Conservation (phyloP, 2,888 invertebrate species). For the Drosophila borealis region DNA sequence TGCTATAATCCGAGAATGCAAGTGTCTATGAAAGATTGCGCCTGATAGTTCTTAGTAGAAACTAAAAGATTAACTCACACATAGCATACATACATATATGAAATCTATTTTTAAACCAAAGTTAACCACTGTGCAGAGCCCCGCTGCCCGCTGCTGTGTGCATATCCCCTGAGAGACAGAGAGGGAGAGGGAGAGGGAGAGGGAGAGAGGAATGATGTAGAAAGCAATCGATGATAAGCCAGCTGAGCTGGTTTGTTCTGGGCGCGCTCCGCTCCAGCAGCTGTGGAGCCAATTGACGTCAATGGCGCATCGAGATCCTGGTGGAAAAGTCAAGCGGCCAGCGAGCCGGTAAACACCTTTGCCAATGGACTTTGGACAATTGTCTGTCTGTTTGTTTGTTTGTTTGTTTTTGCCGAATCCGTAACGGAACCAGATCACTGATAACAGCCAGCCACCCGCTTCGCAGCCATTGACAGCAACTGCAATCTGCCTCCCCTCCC, state of each 20-base stretch:
- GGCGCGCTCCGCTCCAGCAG: slow-evolving; percentile 18
- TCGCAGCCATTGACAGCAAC: background rate
- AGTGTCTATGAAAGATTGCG: background rate
- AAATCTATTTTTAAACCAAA: slow-evolving; percentile 9
- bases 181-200: background rate
- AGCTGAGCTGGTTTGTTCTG: slow-evolving; percentile 37
- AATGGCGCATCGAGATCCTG: slow-evolving; percentile 66
- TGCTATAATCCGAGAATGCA: background rate
- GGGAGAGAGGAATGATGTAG: slow-evolving; percentile 8
- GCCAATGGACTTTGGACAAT: slow-evolving; percentile 60
- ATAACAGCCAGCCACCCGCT: slow-evolving; percentile 18
- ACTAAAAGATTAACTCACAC: background rate
- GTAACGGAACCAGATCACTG: slow-evolving; percentile 17
- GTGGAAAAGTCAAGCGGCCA: slow-evolving; percentile 65
- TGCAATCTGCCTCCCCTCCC: slow-evolving; percentile 11
- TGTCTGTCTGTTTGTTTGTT: background rate
- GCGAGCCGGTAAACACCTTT: slow-evolving; percentile 71
- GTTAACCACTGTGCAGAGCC: background rate
- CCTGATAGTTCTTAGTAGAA: background rate
- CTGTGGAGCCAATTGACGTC: slow-evolving; percentile 63
- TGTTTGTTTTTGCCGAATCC: slow-evolving; percentile 11
- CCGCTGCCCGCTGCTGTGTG: background rate
- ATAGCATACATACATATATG: background rate
- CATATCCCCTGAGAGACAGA: background rate
- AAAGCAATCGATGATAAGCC: slow-evolving; percentile 45